Evolutionary conservation across 1,140 invertebrate species (phyloP), one percentile per base, ranked within the genome.

Genomic region (Drosophila sucinea): DNA sequence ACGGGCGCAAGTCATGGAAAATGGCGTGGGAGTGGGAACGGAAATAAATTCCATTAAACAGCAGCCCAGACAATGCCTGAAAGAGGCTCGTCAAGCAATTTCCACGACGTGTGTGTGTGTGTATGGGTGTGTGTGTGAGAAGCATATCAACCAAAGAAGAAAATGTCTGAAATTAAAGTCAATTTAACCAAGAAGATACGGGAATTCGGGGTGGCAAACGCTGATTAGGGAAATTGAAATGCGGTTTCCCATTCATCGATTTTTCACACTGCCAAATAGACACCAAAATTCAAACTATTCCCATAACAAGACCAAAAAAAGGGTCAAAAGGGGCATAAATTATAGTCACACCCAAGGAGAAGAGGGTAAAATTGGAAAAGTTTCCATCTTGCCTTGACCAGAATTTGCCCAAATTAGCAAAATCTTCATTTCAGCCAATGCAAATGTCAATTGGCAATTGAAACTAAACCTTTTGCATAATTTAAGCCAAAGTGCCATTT

Each of bases 11-110:
- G 67, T 83, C 81, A 83, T 77, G 41, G 23, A 38, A 55, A 11
- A 51, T 51, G 44, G 44, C 44, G 44, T n/a, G 6, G 17, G 29
- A 60, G 44, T 17, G 7, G 51, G 70, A 30, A 47, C 23, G 40
- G 47, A 70, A 65, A 67, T 65, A 64, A 86, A 86, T 85, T 77
- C 81, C 82, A 85, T 85, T 85, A 85, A 76, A 73, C 73, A 83
- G 44, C 62, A 67, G 68, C 60, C 41, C 41, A 69, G 60, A 69
- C 60, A 56, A 77, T 61, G 73, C 60, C 67, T 38, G 73, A 51
- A 51, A 23, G 70, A 75, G 82, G 70, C 82, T 77, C 74, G 74
- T 77, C 74, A 77, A 81, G 81, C 79, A 73, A 78, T 81, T 81
- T 66, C 78, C 72, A 81, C 51, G 65, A 35, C 33, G 82, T 81